These are phyloP conservation scores for Drosophila multiciliata DNA, from an alignment of 2,888 invertebrate species.

Conservation along the genomic window DNA sequence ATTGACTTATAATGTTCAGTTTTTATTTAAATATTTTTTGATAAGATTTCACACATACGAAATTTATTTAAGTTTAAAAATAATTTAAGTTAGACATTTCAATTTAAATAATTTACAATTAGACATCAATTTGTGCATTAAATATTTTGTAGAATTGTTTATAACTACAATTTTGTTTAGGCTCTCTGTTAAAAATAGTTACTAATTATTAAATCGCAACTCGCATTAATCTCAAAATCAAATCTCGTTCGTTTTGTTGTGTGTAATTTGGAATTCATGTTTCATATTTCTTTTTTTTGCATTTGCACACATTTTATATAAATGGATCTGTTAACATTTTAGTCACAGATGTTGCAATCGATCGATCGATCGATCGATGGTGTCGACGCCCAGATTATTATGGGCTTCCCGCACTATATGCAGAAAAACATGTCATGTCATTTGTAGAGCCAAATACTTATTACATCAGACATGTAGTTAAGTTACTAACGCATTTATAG, in stretches of 20 bases:
- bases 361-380: constrained; percentile 1
- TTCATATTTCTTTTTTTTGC: constrained; percentile 35
- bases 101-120: neutral
- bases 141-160: constrained; percentile 2
- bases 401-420: constrained; percentile 69
- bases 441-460: constrained; percentile 32
- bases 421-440: constrained; percentile 45
- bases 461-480: constrained; percentile 25
- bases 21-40: neutral
- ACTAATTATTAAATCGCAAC: neutral
- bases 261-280: constrained; percentile 39
- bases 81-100: neutral
- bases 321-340: constrained; percentile 44
- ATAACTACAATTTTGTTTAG: neutral
- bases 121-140: neutral
- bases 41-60: neutral
- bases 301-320: constrained; percentile 64
- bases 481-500: constrained; percentile 9
- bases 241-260: constrained; percentile 26
- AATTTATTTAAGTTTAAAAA: neutral
- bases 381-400: constrained; percentile 26
- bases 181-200: constrained; percentile 2
- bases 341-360: constrained; percentile 17
- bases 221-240: neutral
- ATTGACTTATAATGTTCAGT: neutral